Evolutionary conservation across 2,888 invertebrate species (phyloP).

Genomic region (Resseliella maxima): DNA sequence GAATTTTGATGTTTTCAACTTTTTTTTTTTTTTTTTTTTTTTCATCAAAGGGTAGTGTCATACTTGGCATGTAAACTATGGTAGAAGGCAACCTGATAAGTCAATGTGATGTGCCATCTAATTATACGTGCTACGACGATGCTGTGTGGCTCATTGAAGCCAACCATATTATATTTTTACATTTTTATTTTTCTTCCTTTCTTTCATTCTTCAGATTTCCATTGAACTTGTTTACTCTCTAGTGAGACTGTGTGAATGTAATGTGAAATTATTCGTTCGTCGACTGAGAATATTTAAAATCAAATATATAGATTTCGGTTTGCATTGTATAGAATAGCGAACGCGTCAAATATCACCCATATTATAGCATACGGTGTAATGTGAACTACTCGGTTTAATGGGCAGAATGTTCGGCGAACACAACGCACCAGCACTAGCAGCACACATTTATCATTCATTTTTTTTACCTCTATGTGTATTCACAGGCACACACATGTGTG

Average conservation of each 20-base stretch:
- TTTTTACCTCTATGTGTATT: background rate
- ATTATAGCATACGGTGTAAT: conserved; percentile 38
- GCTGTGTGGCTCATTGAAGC: conserved; percentile 28
- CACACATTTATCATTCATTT: background rate
- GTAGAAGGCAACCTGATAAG: conserved; percentile 24
- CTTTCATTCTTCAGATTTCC: background rate
- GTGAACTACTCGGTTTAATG: conserved; percentile 35
- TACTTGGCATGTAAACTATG: conserved; percentile 7
- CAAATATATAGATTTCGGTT: conserved; percentile 45
- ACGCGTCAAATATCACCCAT: conserved; percentile 42
- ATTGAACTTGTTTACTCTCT: background rate
- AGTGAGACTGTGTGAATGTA: background rate
- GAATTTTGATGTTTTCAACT: too few relatives aligned
- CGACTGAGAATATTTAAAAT: background rate
- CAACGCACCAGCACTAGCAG: conserved; percentile 7
- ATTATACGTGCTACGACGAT: conserved; percentile 7
- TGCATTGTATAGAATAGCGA: conserved; percentile 25
- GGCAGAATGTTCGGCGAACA: conserved; percentile 19
- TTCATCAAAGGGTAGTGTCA: too few relatives aligned
- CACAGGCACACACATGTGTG: too few relatives aligned
- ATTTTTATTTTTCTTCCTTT: too few relatives aligned
- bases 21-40: too few relatives aligned
- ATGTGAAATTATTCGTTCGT: background rate
- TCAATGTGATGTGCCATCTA: conserved; percentile 51
- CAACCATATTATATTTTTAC: background rate